Evolutionary conservation across 2,888 invertebrate genomes (phyloP), one percentile per base, ranked within the genome.

Genomic region (Andrena marginata): DNA sequence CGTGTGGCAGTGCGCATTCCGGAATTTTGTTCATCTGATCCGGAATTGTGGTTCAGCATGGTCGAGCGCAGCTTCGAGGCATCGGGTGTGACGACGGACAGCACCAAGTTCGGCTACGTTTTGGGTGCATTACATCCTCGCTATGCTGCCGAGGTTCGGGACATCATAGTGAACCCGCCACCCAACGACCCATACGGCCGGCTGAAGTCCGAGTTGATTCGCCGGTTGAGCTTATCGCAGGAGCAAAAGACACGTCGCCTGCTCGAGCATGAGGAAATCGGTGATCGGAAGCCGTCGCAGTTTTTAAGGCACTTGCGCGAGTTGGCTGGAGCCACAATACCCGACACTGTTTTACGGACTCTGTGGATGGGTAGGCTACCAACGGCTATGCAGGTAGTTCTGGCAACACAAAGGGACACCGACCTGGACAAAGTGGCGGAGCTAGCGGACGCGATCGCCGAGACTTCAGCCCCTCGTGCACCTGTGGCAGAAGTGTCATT

Each of bases 181-280:
- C 2, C 7, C 1, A 6, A 3, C 7, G 65, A 49, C 0, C 7
- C 35, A 13, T 67, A 49, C 8, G 48, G 23, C 0, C 20, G 10
- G 5, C 3, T 65, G 16, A 42, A 65, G 3, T 6, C 20, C 0
- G 71, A 72, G 2, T 10, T 72, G 0, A 51, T 51, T 1, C 35
- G 59, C 1, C 51, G 63, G 1, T 3, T 72, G 1, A 63, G 62
- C 0, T 1, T 23, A 0, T 62, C 51, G 2, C 71, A 63, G 8
- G 63, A 63, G 1, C 72, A 72, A 6, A 72, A 72, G 23, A 13
- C 35, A 6, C 16, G 54, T 0, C 16, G 54, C 1, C 35, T 72
- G 2, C 31, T 72, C 0, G 72, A 72, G 1, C 63, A 33, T 5
- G 72, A 64, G n/a, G 71, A 49, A 16, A 71, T 71, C 7, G 71